A percentile compares a stretch with the other conserved stretches of the same genome.
phyloP scores from a whole-genome alignment of 2,797 vertebrate genomes.

The Odontamblyopus rebecca region DNA sequence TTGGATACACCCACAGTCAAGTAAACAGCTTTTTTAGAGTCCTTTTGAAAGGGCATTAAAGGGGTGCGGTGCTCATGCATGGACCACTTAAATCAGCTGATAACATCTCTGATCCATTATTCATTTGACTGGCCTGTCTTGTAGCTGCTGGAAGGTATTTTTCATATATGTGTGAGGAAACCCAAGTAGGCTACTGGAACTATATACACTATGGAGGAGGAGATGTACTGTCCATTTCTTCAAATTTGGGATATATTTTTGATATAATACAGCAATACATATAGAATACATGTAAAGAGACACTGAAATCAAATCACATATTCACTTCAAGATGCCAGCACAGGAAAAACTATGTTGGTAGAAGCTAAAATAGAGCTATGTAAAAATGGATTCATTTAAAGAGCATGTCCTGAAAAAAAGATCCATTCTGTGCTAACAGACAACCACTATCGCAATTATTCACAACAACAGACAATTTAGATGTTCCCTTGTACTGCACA shows the following conservation, averaged over 20 bases:
- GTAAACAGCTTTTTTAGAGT: constrained; percentile 5
- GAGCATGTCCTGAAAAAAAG: neutral
- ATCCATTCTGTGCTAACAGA: neutral
- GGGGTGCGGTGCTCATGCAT: constrained; percentile 40
- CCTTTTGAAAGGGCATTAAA: constrained; percentile 31
- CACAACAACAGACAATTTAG: neutral
- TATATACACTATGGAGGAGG: constrained; percentile 6
- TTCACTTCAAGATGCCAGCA: constrained; percentile 4
- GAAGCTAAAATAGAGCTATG: neutral
- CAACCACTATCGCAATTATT: neutral
- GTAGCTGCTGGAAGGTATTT: constrained; percentile 20
- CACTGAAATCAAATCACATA: constrained; percentile 4
- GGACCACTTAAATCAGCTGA: constrained; percentile 46
- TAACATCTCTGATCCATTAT: constrained; percentile 59
- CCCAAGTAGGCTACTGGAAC: neutral
- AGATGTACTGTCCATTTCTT: constrained; percentile 11
- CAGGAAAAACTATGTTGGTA: neutral
- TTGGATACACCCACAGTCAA: constrained; percentile 10
- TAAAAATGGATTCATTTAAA: constrained; percentile 20
- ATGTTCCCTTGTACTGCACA: neutral
- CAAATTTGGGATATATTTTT: constrained; percentile 9
- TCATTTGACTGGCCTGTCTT: constrained; percentile 28
- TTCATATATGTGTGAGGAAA: constrained; percentile 27
- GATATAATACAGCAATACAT: constrained; percentile 15
- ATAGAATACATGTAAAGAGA: constrained; percentile 13